Evolutionary conservation across 2,797 vertebrate species (phyloP), one percentile per base, ranked within the genome.

Genomic region (Tachyglossus aculeatus): DNA sequence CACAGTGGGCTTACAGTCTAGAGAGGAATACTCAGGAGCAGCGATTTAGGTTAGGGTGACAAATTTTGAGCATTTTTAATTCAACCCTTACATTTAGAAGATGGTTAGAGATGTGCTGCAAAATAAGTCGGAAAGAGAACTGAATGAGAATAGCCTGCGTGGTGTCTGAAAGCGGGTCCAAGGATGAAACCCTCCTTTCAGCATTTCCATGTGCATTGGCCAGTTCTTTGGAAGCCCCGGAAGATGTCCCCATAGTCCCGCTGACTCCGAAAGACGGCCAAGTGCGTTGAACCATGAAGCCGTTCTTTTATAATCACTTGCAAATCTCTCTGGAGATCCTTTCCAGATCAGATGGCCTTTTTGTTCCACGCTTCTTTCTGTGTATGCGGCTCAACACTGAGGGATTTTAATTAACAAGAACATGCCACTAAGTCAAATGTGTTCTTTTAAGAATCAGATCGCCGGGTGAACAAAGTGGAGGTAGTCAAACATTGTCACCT

Each of bases 201-300:
- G 9, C 38, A 43, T 53, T 48, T 75, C 44, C n/a, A 13, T 33
- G 51, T 0, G 0, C n/a, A 62, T 19, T 0, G 0, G 18, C 32
- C 16, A 57, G 25, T 90, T 90, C 83, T 77, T 41, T 15, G n/a
- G 22, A 80, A 10, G 54, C 18, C 71, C 86, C 88, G 85, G 88
- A 83, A 90, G 88, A 71, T 88, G 88, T 88, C 89, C 77, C 86
- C 85, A 84, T 64, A 65, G 80, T 7, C 3, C 37, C 76, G 78
- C 4, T 2, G 0, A 36, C 33, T 53, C 19, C 2, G 2, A 47
- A 4, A 6, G 31, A 63, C 33, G 8, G 19, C 53, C 5, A 0
- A 0, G 44, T 41, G 27, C 31, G 29, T 38, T 32, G 41, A 21
- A 29, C 38, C 16, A 22, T 39, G 16, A 63, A 60, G 37, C 61